A percentile compares a stretch with the other conserved stretches of the same genome.
Evolutionary conservation across 2,888 invertebrate species (phyloP).

Genomic region (Drosophila austrosaltans): DNA sequence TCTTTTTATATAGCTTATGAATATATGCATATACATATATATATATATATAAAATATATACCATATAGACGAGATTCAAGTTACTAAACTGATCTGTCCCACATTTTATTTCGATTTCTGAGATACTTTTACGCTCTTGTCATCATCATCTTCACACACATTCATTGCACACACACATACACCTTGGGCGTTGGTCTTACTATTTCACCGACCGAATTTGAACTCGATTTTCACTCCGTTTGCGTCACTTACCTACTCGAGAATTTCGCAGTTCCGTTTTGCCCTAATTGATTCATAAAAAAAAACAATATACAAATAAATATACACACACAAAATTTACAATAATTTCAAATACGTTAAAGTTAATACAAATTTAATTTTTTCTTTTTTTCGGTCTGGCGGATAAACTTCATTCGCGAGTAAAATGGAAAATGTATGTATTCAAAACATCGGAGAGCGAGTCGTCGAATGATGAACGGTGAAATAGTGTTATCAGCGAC

Average conservation of each 20-base stretch:
- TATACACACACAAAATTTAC: constrained; percentile 52
- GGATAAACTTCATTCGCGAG: constrained; percentile 68
- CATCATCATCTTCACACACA: constrained; percentile 24
- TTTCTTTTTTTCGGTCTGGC: constrained; percentile 62
- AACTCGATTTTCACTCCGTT: constrained; percentile 39
- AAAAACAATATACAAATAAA: constrained; percentile 22
- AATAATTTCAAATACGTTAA: constrained; percentile 55
- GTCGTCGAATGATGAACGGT: constrained; percentile 9
- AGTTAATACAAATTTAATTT: constrained; percentile 53
- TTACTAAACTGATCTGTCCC: constrained; percentile 47
- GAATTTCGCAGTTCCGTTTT: constrained; percentile 62
- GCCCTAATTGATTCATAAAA: constrained; percentile 71
- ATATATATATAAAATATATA: constrained; percentile 9
- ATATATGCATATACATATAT: constrained; percentile 33
- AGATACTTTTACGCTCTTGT: constrained; percentile 62
- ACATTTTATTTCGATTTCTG: constrained; percentile 46
- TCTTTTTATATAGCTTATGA: constrained; percentile 59
- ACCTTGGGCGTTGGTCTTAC: constrained; percentile 67
- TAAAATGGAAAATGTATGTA: constrained; percentile 73
- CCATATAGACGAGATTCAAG: constrained; percentile 11
- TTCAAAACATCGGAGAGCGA: constrained; percentile 48
- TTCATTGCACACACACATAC: constrained; percentile 28
- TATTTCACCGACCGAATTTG: constrained; percentile 51
- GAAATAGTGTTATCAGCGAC: constrained; percentile 19
- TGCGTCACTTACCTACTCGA: constrained; percentile 67